These are phyloP conservation scores for Paralichthys olivaceus DNA, from an alignment of 2,113 vertebrate genomes.

Conservation along the genomic window DNA sequence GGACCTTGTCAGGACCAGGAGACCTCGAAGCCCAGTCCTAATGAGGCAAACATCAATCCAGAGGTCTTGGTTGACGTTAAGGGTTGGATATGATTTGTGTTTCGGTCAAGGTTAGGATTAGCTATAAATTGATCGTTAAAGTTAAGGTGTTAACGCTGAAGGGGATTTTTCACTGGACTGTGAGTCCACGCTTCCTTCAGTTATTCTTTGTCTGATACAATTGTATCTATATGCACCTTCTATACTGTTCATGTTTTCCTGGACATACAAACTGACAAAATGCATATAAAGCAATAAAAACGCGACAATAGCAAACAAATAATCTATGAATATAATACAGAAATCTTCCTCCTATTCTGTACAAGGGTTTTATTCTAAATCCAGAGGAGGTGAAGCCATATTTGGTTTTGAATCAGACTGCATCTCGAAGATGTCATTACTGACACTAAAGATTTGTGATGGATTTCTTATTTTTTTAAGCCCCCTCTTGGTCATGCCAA, in stretches of 20 bases:
- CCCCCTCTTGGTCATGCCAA: background rate
- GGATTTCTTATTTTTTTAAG: background rate
- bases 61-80: too few species aligned
- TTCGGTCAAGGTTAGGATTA: background rate
- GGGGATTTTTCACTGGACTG: too few species aligned
- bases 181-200: background rate
- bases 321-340: slow-evolving; percentile 40
- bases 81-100: too few species aligned
- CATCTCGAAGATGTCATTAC: slow-evolving; percentile 16
- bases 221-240: background rate
- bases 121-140: too few species aligned
- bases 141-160: background rate
- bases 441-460: slow-evolving; percentile 7
- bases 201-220: slow-evolving; percentile 9
- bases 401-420: slow-evolving; percentile 16
- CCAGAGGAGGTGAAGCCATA: background rate
- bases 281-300: slow-evolving; percentile 15
- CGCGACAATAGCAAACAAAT: slow-evolving; percentile 43
- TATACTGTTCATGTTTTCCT: slow-evolving; percentile 5
- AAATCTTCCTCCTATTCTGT: slow-evolving; percentile 17
- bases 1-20: too few species aligned
- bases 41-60: too few species aligned
- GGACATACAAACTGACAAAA: slow-evolving; percentile 3
- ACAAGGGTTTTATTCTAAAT: slow-evolving; percentile 4
- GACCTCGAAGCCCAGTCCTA: too few species aligned